Base-by-base conservation (phyloP, 2,797 vertebrate species). In the Notamacropus eugenii region DNA sequence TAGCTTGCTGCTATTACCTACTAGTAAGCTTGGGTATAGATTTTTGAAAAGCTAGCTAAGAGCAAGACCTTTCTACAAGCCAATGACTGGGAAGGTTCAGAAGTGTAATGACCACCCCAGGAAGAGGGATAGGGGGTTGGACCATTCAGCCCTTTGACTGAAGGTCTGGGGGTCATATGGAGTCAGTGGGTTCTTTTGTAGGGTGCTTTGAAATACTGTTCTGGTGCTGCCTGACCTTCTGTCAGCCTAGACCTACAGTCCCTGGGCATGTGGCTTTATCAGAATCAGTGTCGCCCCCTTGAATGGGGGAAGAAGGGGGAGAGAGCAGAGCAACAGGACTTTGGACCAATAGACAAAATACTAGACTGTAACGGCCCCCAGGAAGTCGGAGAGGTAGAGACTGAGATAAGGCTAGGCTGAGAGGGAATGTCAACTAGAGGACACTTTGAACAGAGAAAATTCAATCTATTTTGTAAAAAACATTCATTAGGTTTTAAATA, bases 1-100 rank as follows among this genome's bases (percentile, higher is more conserved):
- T 94, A 97, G 98, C 98, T 98, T 98, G 97, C 98, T 90, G 11
- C 98, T 0, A 0, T 98, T 98, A 97, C 97, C 98, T 98, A 97
- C 97, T 98, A 95, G 96, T 98, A 97, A 98, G 97, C 93, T 98
- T 93, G 50, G 67, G 40, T 97, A 93, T 92, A 97, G 93, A 87
- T 40, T 98, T 97, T 97, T 96, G 96, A 98, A 98, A 98, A 97
- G 92, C 91, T 95, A 97, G 93, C 96, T 97, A 97, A 97, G 97
- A 98, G 97, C 93, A 96, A 96, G 98, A 97, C 93, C 94, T 98
- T 98, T 97, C 92, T 92, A 31, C 94, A 96, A 97, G 94, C 90
- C 97, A 97, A 57, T 90, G 94, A 97, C 93, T 95, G 97, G 58
- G 34, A 95, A 97, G 97, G 52, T 95, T 93, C 91, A 93, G 91